Percentiles rank a stretch among this genome's conserved stretches.
phyloP scores from a whole-genome alignment of 2,113 vertebrate species.

The Ammodytes marinus region DNA sequence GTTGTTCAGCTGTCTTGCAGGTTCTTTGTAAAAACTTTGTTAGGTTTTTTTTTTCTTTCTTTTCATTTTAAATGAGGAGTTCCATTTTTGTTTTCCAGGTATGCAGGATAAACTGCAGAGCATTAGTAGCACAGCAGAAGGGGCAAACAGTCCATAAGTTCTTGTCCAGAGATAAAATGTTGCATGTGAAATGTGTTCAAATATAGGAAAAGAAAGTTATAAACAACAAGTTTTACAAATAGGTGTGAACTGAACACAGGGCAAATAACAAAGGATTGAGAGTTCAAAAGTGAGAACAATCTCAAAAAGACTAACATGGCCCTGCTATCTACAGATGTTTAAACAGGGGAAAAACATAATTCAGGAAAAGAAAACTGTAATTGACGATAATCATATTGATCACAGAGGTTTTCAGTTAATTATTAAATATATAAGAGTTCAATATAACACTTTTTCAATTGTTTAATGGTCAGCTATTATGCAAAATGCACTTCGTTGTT shows the following conservation, averaged over 20 bases:
- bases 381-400: slow-evolving; percentile 13
- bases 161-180: slow-evolving; percentile 46
- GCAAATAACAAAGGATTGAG: slow-evolving; percentile 23
- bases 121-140: slow-evolving; percentile 52
- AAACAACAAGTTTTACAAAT: slow-evolving; percentile 21
- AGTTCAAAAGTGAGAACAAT: slow-evolving; percentile 18
- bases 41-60: slow-evolving; percentile 7
- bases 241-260: slow-evolving; percentile 28
- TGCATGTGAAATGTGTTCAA: slow-evolving; percentile 18
- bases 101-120: slow-evolving; percentile 60
- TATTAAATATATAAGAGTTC: slow-evolving; percentile 32
- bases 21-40: slow-evolving; percentile 44
- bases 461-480: neutral
- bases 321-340: slow-evolving; percentile 36
- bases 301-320: slow-evolving; percentile 1
- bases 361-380: slow-evolving; percentile 27
- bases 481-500: too few species aligned
- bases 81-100: slow-evolving; percentile 54
- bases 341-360: slow-evolving; percentile 33
- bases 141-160: slow-evolving; percentile 47
- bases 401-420: slow-evolving; percentile 19
- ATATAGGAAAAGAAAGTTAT: slow-evolving; percentile 20
- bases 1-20: slow-evolving; percentile 47
- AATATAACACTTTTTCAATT: slow-evolving; percentile 21
- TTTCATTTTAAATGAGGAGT: slow-evolving; percentile 40